Conservation (phyloP, 2,797 vertebrate species). For the Coendou prehensilis region DNA sequence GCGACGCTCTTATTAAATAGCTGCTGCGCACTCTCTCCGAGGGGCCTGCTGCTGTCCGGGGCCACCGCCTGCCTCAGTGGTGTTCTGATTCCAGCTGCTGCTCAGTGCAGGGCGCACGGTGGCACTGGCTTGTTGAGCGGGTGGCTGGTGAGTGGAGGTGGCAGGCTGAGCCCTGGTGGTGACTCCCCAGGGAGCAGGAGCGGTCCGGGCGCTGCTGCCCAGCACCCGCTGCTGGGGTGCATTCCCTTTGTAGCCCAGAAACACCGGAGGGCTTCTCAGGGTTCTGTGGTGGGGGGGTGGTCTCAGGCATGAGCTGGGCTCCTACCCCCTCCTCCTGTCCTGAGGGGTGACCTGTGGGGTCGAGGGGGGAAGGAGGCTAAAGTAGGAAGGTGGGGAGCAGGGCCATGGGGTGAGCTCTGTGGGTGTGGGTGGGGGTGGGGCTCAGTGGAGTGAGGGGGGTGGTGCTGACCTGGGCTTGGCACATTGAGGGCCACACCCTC, state of each 20-base stretch:
- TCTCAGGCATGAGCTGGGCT: not conserved
- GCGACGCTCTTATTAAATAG: not conserved
- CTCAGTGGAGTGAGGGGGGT: not conserved
- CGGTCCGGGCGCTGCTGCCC: not conserved
- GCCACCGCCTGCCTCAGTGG: not conserved
- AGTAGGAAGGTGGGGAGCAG: not conserved
- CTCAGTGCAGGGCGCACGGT: fast-evolving
- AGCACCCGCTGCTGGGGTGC: not conserved
- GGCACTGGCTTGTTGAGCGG: fast-evolving
- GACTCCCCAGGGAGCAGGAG: fast-evolving
- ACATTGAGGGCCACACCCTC: fast-evolving
- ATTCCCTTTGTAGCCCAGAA: not conserved
- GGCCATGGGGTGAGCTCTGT: no score
- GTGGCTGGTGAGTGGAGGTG: fast-evolving
- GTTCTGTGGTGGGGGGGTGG: not conserved
- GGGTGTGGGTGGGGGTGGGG: not conserved
- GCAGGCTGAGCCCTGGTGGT: not conserved
- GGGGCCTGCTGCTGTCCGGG: not conserved
- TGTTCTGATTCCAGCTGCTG: not conserved
- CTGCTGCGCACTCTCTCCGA: not conserved
- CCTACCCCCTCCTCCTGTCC: not conserved
- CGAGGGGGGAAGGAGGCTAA: not conserved
- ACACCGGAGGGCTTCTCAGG: fast-evolving
- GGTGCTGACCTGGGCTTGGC: not conserved
- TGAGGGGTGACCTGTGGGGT: not conserved